These are phyloP conservation scores for Alviniconcha marisindica DNA, from an alignment of 1,140 invertebrate species.

Conservation along the genomic window DNA sequence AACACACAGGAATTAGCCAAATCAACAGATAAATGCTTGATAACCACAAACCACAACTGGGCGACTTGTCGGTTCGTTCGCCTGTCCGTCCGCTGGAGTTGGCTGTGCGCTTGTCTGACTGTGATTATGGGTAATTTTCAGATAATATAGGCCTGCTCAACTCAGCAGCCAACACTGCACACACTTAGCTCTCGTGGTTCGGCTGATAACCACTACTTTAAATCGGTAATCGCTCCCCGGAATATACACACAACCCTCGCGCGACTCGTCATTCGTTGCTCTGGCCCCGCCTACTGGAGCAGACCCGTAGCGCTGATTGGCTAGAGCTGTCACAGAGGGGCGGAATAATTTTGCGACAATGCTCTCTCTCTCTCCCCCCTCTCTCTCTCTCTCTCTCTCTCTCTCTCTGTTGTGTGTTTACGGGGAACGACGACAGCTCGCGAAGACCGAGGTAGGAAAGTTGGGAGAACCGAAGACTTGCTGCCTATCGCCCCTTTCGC, in stretches of 20 bases:
- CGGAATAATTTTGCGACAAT: background rate
- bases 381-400: background rate
- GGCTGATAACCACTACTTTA: conserved; percentile 36
- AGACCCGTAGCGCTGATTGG: background rate
- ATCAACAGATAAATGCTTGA: conserved; percentile 20
- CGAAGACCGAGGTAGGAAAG: too few species aligned
- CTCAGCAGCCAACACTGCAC: conserved; percentile 25
- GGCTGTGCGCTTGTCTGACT: conserved; percentile 28
- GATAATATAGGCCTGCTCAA: conserved; percentile 47
- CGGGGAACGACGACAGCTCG: background rate
- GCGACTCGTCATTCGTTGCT: conserved; percentile 12
- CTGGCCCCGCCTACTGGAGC: background rate
- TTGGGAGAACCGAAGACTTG: background rate
- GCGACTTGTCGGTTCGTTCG: conserved; percentile 26
- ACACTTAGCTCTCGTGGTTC: conserved; percentile 33
- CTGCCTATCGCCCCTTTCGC: too few species aligned
- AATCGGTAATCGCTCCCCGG: conserved; percentile 28
- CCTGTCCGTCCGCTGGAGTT: conserved; percentile 26
- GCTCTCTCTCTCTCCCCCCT: background rate
- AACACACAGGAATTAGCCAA: conserved; percentile 18
- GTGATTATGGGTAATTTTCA: conserved; percentile 58
- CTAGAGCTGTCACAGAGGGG: background rate
- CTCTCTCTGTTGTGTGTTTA: background rate
- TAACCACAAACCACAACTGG: background rate
- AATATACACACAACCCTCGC: conserved; percentile 33